phyloP scores from a whole-genome alignment of 2,888 invertebrate genomes.

The Cephus runcator region DNA sequence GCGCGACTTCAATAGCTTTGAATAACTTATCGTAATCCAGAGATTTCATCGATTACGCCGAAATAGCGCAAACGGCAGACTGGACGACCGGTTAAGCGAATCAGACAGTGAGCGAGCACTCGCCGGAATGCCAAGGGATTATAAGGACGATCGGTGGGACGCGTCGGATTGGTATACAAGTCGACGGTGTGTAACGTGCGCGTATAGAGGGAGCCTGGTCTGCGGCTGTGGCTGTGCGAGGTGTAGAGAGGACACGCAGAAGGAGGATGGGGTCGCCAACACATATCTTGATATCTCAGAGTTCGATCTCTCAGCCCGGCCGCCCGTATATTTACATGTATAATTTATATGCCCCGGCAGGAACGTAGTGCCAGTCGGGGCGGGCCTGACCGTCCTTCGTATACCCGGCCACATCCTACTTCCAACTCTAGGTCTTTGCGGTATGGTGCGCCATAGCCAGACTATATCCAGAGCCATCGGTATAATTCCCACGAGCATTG shows the following conservation, averaged over 20 bases:
- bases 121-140: not conserved
- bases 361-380: conserved; percentile 37
- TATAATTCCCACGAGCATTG: conserved; percentile 14
- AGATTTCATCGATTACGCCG: not conserved
- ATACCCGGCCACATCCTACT: not conserved
- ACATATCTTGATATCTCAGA: conserved; percentile 57
- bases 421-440: not conserved
- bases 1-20: not conserved
- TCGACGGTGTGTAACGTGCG: not conserved
- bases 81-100: not conserved
- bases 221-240: not conserved
- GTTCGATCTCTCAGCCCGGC: conserved; percentile 53
- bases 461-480: not conserved
- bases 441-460: not conserved
- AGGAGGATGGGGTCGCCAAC: conserved; percentile 39
- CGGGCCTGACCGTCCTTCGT: conserved; percentile 24
- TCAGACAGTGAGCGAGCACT: not conserved
- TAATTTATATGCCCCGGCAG: conserved; percentile 59
- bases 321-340: conserved; percentile 62
- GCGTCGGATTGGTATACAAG: not conserved
- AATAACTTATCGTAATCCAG: not conserved
- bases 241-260: conserved; percentile 9
- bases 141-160: not conserved
- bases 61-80: not conserved
- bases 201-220: not conserved